A percentile compares a stretch with the other conserved stretches of the same genome.
Evolutionary conservation across 1,140 invertebrate species (phyloP).

Genomic region (Rhagoletis pomonella): DNA sequence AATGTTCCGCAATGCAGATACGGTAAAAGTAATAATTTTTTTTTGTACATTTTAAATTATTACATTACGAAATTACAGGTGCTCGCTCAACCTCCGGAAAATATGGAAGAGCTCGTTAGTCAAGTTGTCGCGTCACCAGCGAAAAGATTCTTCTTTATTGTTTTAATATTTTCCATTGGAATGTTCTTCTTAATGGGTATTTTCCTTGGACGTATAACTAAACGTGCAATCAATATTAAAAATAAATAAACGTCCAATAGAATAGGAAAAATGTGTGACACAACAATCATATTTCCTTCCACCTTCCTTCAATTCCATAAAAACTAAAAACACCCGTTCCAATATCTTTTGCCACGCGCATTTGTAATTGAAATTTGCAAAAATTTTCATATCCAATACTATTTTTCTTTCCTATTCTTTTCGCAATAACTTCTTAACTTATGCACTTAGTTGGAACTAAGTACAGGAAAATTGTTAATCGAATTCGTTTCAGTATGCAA

Average conservation of each 20-base stretch:
- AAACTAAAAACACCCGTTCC: too few species aligned
- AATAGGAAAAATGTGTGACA: background rate
- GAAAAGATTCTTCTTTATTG: conserved; percentile 85
- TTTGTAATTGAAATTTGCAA: background rate
- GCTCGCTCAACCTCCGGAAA: conserved; percentile 77
- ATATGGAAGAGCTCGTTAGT: conserved; percentile 82
- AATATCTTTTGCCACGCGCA: background rate
- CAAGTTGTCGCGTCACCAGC: conserved; percentile 83
- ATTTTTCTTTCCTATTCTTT: background rate
- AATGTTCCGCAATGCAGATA: conserved; percentile 91
- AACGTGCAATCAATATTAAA: conserved; percentile 81
- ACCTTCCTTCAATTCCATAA: background rate
- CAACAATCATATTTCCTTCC: background rate
- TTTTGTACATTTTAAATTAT: conserved; percentile 47
- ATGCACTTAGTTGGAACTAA: background rate
- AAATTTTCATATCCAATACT: background rate
- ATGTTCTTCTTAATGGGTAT: conserved; percentile 87
- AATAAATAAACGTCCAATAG: conserved; percentile 70
- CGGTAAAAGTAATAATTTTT: conserved; percentile 73
- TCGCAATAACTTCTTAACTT: background rate
- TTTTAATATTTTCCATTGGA: conserved; percentile 81
- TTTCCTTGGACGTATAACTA: conserved; percentile 86
- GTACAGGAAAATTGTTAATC: background rate
- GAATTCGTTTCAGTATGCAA: background rate
- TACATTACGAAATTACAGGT: conserved; percentile 73